Base-by-base conservation (phyloP, 64 coral and sea anemone species). In the Acropora tenuis region DNA sequence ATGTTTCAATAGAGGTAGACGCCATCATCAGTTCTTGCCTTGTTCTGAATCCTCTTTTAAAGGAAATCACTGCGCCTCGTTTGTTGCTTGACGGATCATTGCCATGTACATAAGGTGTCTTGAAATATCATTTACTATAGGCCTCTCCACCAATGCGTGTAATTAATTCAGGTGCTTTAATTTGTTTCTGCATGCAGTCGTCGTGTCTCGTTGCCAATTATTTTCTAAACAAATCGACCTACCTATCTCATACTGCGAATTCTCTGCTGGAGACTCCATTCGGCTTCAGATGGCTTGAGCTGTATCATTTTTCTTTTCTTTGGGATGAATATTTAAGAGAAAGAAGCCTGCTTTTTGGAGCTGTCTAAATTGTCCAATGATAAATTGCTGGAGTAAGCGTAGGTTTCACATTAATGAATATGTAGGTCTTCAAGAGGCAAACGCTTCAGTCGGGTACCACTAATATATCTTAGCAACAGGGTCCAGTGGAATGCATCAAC, bases 1-100 rank as follows among this genome's bases (percentile, higher is more conserved):
- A 94, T n/a, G 58, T 45, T 68, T 84, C 82, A n/a, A 84, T 50
- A 18, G 44, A 11, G 17, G 18, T 84, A 20, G 63, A 69, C 5
- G 16, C 44, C 82, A 84, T 84, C 12, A 30, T 30, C 30, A 30
- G 30, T 30, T 3, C 19, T 0, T 1, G 43, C 18, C 9, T 71
- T 20, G 5, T 71, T 3, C 68, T 30, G 40, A 30, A 4, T 10
- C 68, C 5, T 2, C 20, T 0, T 71, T 19, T 40, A 30, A 4
- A 17, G 8, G 18, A 19, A 71, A 71, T 20, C 68, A 71, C 68
- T 40, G 6, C 3, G 0, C 3, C 17, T 3, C 6, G 68, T 40
- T 71, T 5, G 2, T 40, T 1, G 18, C 68, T 15, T 71, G 4
- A 1, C 68, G 3, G 68, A 71, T 71, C 18, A 55, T 55, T 55